Base-by-base conservation (phyloP, 92 coral and sea anemone species). In the Actinostola sp. region DNA sequence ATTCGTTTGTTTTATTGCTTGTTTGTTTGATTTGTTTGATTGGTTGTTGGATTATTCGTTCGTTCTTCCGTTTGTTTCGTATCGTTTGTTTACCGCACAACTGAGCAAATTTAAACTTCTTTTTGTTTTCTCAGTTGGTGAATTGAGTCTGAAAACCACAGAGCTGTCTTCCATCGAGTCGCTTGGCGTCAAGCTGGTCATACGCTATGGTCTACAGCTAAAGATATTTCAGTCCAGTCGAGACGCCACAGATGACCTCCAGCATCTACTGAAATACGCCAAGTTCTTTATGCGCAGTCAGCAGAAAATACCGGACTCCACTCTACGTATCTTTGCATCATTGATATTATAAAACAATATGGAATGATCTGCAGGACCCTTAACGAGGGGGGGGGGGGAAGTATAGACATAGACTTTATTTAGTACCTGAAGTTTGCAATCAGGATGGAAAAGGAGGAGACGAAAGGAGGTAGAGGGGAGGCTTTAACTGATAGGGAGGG, bases 231-330 rank as follows among this genome's bases (percentile, higher is more conserved):
- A 80, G 70, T 88, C 99, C 69, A 88, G 71, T 70, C 44, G 92
- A 56, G 99, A 95, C 61, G 93, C 75, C 3, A 81, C 75, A 9
- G 93, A 95, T 31, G 97, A 92, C 63, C 70, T 95, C 63, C 81
- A 88, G 14, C 83, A 88, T 68, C 91, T 95, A 29, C 87, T 95
- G 64, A 95, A 95, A 67, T 77, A 88, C 85, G 83, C 86, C 79
- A 95, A 95, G 82, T 95, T 92, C 81, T 92, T 92, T 67, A 79
- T 95, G 53, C 94, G 91, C 44, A 93, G 95, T 39, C 99, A 95
- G 42, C 99, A 95, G 56, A 90, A 89, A 34, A 23, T 87, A 4
- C 75, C 95, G 12, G 91, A 95, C 67, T 84, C 89, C 24, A 61
- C 95, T 0, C 66, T 95, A 39, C 93, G 99, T 95, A 95, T 95